Evolutionary conservation across 2,888 invertebrate species (phyloP).

Genomic region (Limnephilus lunatus): DNA sequence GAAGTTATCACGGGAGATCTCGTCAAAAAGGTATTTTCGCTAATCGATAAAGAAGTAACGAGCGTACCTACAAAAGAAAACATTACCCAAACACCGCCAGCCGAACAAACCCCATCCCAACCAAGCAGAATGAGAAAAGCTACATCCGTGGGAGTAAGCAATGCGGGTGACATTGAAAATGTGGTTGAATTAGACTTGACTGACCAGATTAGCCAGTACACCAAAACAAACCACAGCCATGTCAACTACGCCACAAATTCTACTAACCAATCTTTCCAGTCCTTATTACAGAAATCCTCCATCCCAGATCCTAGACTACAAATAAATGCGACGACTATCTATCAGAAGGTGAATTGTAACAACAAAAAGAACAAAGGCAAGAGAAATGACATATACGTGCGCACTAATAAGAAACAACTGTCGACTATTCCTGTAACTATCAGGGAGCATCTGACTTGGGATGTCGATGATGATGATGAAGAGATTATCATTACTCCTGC

Average conservation of each 20-base stretch:
- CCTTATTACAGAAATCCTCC: slow-evolving; percentile 36
- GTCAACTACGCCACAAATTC: slow-evolving; percentile 36
- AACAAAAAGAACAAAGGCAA: neutral
- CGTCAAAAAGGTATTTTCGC: neutral
- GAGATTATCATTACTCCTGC: slow-evolving; percentile 15
- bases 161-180: neutral
- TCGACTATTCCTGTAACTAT: slow-evolving; percentile 36
- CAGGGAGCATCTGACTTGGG: slow-evolving; percentile 40
- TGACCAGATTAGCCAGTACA: neutral
- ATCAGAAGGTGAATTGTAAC: neutral
- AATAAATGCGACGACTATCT: neutral
- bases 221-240: neutral
- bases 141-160: neutral
- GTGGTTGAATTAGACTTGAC: neutral
- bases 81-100: neutral
- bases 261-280: slow-evolving; percentile 41
- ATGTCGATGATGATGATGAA: slow-evolving; percentile 45
- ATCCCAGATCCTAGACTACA: neutral
- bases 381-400: neutral
- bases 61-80: neutral
- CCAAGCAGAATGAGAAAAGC: neutral
- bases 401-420: slow-evolving; percentile 44
- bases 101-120: neutral
- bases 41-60: neutral
- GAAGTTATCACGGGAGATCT: slow-evolving; percentile 11